Base-by-base conservation (phyloP, 2,797 vertebrate species). In the Leptoclinus maculatus region DNA sequence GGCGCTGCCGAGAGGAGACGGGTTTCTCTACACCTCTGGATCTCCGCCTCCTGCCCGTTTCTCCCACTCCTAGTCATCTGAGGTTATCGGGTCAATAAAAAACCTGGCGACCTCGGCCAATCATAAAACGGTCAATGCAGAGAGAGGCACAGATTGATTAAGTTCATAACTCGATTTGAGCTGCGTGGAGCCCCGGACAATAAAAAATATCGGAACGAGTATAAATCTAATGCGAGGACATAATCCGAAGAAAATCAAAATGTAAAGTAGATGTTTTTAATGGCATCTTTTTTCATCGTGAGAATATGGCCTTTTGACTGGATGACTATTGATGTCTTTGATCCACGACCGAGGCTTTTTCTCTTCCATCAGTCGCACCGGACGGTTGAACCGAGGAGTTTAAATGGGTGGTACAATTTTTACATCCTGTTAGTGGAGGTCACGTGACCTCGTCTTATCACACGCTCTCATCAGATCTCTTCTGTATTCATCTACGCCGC, bases 1-100 rank as follows among this genome's bases (percentile, higher is more conserved):
- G 81, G 80, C 7, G 66, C 65, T 81, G 25, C 73, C 0, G 78
- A 89, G 70, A 90, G 79, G 78, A 80, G 84, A 87, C 78, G 39
- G 60, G 83, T 19, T 17, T 84, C 81, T 0, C 47, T 53, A 69
- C 76, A 4, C 71, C 83, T 80, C 76, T 51, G 73, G 85, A 78
- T 90, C 82, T 72, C 86, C 76, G 63, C 70, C 19, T 62, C 72
- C 36, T 54, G 60, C 71, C 70, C 68, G 72, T 87, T 86, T 88
- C 76, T 80, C 68, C 78, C 71, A 58, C 71, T 78, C 68, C 79
- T 36, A 80, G 80, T 89, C 91, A 89, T 92, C 87, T 79, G 71
- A 89, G 93, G 93, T 93, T 93, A 93, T 86, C 77, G 65, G 93
- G 92, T 95, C 93, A 95, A 95, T 94, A 93, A 94, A 93, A 94